Conservation (phyloP, 1,140 invertebrate genomes). For the Diabrotica undecimpunctata region DNA sequence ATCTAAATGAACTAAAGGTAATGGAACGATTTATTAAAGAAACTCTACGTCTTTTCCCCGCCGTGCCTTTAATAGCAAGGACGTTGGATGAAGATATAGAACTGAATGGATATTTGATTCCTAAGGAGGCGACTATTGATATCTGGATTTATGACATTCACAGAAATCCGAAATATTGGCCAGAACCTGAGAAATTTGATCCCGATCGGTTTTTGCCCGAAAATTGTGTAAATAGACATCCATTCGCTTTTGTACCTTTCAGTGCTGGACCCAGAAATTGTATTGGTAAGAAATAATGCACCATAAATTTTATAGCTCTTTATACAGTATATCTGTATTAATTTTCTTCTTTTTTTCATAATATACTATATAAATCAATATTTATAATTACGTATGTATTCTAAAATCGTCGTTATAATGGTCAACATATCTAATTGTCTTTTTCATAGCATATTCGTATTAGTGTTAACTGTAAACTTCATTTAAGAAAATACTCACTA, state of each 20-base stretch:
- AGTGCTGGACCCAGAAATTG: constrained; percentile 64
- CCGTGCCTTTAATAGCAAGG: constrained; percentile 63
- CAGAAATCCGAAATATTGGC: constrained; percentile 47
- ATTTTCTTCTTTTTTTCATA: no score
- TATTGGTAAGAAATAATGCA: constrained; percentile 51
- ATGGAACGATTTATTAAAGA: constrained; percentile 66
- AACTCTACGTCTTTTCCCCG: constrained; percentile 61
- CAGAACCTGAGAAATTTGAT: constrained; percentile 63
- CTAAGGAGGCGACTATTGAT: neutral
- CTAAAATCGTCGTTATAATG: no score
- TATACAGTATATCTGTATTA: no score
- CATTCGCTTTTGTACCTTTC: constrained; percentile 61
- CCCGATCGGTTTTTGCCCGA: constrained; percentile 67
- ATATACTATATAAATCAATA: no score
- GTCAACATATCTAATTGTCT: no score
- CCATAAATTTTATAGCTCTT: neutral
- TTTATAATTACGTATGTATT: no score
- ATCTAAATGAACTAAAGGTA: constrained; percentile 61
- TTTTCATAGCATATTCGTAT: no score
- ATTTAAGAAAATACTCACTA: no score
- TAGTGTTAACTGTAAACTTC: no score
- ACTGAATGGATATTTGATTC: constrained; percentile 7
- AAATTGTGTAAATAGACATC: constrained; percentile 48
- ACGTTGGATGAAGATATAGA: constrained; percentile 50
- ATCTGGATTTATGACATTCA: constrained; percentile 31